These are phyloP conservation scores for Trachymyrmex cornetzi DNA, from an alignment of 1,140 invertebrate species.

Conservation along the genomic window DNA sequence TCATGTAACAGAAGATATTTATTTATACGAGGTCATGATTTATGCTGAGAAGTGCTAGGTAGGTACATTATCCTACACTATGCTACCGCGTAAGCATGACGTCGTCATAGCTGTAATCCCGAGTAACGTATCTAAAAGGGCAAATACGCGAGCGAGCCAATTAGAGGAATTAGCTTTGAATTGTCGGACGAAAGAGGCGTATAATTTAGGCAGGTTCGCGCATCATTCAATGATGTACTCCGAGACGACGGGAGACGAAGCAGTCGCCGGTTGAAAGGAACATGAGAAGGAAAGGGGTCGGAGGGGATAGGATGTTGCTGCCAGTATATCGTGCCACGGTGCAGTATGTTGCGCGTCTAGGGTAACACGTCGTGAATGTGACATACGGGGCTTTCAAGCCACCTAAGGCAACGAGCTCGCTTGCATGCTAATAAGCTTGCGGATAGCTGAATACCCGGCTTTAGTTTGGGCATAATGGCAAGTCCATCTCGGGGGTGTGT, in stretches of 20 bases:
- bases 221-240: constrained; percentile 65
- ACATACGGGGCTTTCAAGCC: constrained; percentile 83
- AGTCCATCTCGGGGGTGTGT: constrained; percentile 82
- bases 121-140: constrained; percentile 43
- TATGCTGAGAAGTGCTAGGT: constrained; percentile 6
- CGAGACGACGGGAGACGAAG: constrained; percentile 42
- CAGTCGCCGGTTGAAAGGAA: constrained; percentile 47
- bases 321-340: constrained; percentile 70
- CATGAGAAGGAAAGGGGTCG: constrained; percentile 13
- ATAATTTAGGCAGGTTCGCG: constrained; percentile 63
- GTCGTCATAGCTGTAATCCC: constrained; percentile 35
- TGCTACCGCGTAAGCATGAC: constrained; percentile 15
- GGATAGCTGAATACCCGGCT: constrained; percentile 82
- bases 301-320: constrained; percentile 58
- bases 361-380: constrained; percentile 83
- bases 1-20: constrained; percentile 46
- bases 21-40: constrained; percentile 31
- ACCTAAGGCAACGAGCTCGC: constrained; percentile 84
- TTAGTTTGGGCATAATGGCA: constrained; percentile 85
- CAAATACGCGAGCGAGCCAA: constrained; percentile 66
- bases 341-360: constrained; percentile 79
- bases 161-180: constrained; percentile 75
- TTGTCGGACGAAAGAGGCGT: constrained; percentile 72
- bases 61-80: constrained; percentile 10
- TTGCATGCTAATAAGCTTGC: constrained; percentile 85